These are phyloP conservation scores for Rhynchopsitta pachyrhyncha DNA, from an alignment of 2,113 vertebrate genomes.

Conservation along the genomic window DNA sequence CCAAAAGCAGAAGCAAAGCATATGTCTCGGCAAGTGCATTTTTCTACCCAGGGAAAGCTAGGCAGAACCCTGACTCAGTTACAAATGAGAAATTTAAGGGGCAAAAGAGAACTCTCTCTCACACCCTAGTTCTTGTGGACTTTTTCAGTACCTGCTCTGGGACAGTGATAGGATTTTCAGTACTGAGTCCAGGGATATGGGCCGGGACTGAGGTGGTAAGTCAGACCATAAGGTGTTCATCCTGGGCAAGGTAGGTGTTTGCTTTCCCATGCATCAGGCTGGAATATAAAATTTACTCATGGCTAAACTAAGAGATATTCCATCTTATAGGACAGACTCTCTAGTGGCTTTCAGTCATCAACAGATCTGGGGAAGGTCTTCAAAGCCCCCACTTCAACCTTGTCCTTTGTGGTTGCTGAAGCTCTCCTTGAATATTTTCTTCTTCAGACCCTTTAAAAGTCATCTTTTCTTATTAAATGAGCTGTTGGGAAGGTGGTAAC, in stretches of 20 bases:
- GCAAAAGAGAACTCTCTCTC: background rate
- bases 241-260: background rate
- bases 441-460: background rate
- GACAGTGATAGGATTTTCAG: background rate
- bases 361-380: background rate
- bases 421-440: background rate
- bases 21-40: background rate
- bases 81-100: background rate
- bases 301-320: background rate
- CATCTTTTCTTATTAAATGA: background rate
- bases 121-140: background rate
- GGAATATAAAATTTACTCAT: background rate
- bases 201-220: background rate
- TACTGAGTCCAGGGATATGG: background rate
- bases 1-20: background rate
- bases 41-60: background rate
- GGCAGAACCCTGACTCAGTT: background rate
- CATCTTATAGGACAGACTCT: background rate
- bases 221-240: background rate
- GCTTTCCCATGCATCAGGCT: background rate
- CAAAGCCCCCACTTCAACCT: background rate
- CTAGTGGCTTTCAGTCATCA: background rate
- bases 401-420: background rate
- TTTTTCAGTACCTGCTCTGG: background rate
- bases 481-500: background rate